Percentiles rank a stretch among this genome's conserved stretches.
These are phyloP conservation scores for Rhinopomastus cyanomelas DNA, from an alignment of 2,113 vertebrate genomes.

Conservation along the genomic window DNA sequence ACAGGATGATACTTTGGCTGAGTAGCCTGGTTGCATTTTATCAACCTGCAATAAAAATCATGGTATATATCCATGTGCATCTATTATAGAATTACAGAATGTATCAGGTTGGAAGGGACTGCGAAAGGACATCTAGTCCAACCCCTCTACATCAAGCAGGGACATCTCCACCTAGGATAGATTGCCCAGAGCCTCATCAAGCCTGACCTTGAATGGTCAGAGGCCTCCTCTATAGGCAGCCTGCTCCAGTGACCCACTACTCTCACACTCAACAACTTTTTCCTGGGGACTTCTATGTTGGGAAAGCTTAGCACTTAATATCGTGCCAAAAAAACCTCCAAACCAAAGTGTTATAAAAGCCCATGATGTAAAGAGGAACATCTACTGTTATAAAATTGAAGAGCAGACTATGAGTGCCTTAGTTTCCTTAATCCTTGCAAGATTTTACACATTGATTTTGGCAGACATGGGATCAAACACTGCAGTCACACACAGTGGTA, in stretches of 20 bases:
- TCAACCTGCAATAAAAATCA: not conserved
- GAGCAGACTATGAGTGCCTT: not conserved
- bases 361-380: not conserved
- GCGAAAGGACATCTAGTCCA: too few relatives aligned
- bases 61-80: not conserved
- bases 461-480: not conserved
- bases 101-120: too few relatives aligned
- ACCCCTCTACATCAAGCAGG: too few relatives aligned
- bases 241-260: too few relatives aligned
- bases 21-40: not conserved
- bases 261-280: too few relatives aligned
- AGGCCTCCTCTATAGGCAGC: too few relatives aligned
- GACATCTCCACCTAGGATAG: too few relatives aligned
- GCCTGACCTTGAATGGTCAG: too few relatives aligned
- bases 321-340: not conserved
- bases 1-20: not conserved
- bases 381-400: not conserved
- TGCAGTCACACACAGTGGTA: not conserved
- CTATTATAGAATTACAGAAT: not conserved
- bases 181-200: too few relatives aligned
- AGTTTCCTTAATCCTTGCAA: not conserved
- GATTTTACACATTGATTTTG: not conserved
- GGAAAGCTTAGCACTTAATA: not conserved
- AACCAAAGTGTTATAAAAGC: not conserved
- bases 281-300: not conserved